A percentile compares a stretch with the other conserved stretches of the same genome.
These are phyloP conservation scores for Bathynomus jamesi DNA, from an alignment of 1,140 invertebrate species.

Conservation along the genomic window DNA sequence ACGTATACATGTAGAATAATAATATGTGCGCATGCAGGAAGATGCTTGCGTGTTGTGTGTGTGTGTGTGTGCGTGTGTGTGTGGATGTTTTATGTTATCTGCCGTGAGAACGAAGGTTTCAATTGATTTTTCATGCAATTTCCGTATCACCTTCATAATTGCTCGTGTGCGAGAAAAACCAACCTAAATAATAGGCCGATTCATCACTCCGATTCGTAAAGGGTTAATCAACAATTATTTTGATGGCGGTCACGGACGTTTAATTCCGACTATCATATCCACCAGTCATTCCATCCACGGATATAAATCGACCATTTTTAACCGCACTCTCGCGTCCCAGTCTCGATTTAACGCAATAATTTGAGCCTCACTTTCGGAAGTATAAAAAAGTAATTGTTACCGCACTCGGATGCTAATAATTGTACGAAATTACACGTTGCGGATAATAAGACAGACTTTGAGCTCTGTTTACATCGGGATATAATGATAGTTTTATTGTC, in stretches of 20 bases:
- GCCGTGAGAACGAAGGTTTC: too few relatives aligned
- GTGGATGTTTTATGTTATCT: too few relatives aligned
- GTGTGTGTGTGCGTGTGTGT: too few relatives aligned
- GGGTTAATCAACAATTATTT: background rate
- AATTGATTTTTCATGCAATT: background rate
- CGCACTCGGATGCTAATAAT: background rate
- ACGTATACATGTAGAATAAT: too few relatives aligned
- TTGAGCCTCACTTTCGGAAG: too few relatives aligned
- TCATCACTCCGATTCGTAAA: background rate
- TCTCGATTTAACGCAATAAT: too few relatives aligned
- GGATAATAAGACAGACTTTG: background rate
- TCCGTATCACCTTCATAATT: background rate
- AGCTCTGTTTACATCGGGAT: background rate
- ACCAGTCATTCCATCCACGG: too few relatives aligned
- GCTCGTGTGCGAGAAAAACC: background rate
- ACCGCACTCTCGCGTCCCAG: too few relatives aligned
- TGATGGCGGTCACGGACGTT: background rate
- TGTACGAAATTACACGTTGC: background rate
- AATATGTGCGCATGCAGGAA: too few relatives aligned
- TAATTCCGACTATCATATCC: too few relatives aligned
- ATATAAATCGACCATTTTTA: too few relatives aligned
- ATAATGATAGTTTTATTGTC: background rate
- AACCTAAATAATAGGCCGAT: background rate
- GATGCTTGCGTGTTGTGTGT: too few relatives aligned
- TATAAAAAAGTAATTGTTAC: background rate